These are phyloP conservation scores for Chymomyza procnemis DNA, from an alignment of 2,888 invertebrate species.

Conservation along the genomic window DNA sequence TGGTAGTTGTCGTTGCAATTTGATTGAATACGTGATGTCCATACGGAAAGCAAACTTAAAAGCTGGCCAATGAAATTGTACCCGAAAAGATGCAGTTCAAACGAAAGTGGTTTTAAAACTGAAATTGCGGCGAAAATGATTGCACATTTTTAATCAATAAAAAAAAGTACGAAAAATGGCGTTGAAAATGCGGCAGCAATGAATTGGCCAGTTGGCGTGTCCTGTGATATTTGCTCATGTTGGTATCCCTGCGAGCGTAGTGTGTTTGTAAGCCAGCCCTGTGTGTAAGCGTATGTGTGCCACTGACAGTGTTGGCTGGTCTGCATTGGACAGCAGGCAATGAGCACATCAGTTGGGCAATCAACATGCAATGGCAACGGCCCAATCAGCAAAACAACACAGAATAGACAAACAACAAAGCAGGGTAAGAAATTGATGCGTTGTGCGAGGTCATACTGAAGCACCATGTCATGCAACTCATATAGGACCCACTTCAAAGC, in stretches of 20 bases:
- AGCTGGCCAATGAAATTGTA: slow-evolving; percentile 21
- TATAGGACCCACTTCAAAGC: not conserved
- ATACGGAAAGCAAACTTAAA: slow-evolving; percentile 71
- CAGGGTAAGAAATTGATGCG: not conserved
- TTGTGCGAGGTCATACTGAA: not conserved
- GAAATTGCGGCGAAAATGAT: slow-evolving; percentile 70
- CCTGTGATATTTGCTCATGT: not conserved
- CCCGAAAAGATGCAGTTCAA: slow-evolving; percentile 40
- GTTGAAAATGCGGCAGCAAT: slow-evolving; percentile 13
- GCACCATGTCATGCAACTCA: not conserved
- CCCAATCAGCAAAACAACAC: not conserved
- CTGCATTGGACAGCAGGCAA: slow-evolving; percentile 11
- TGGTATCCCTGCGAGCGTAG: not conserved
- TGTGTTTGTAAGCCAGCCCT: too few relatives aligned
- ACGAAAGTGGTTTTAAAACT: slow-evolving; percentile 70
- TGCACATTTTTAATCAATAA: slow-evolving; percentile 73
- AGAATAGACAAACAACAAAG: not conserved
- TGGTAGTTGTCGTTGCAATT: slow-evolving; percentile 64
- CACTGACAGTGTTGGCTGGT: not conserved
- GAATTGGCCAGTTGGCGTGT: slow-evolving; percentile 58
- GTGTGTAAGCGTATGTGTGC: not conserved
- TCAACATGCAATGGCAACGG: slow-evolving; percentile 43
- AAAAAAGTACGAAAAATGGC: slow-evolving; percentile 14
- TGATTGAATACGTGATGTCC: slow-evolving; percentile 73
- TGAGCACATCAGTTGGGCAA: slow-evolving; percentile 47